Evolutionary conservation across 2,888 invertebrate genomes (phyloP).

Genomic region (Netelia melanura): DNA sequence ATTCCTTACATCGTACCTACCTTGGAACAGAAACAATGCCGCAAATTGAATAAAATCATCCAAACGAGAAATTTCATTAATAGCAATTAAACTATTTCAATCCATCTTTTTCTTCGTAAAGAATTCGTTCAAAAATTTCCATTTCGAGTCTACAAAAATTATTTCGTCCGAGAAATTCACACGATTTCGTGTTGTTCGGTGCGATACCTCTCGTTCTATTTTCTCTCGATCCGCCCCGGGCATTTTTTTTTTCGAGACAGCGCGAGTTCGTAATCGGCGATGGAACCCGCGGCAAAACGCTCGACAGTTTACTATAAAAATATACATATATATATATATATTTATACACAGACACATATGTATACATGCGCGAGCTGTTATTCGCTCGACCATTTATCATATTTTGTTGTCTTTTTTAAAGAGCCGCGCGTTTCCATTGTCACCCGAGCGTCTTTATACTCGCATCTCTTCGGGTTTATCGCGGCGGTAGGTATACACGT

Average conservation of each 20-base stretch:
- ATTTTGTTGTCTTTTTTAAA: constrained; percentile 79
- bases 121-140: not conserved
- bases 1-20: constrained; percentile 32
- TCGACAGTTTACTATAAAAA: constrained; percentile 49
- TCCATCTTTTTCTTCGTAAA: not conserved
- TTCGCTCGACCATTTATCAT: constrained; percentile 80
- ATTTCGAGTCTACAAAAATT: constrained; percentile 16
- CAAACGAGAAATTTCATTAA: not conserved
- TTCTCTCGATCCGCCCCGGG: constrained; percentile 47
- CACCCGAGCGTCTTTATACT: constrained; percentile 78
- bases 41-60: not conserved
- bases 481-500: constrained; percentile 79
- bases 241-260: constrained; percentile 39
- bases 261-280: constrained; percentile 58
- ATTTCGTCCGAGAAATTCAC: constrained; percentile 11
- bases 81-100: too few relatives aligned
- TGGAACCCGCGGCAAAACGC: constrained; percentile 50
- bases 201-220: constrained; percentile 53
- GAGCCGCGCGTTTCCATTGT: constrained; percentile 79
- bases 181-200: constrained; percentile 45
- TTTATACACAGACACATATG: not conserved
- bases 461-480: constrained; percentile 70
- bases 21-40: not conserved
- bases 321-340: constrained; percentile 18
- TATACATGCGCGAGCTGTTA: constrained; percentile 26